These are phyloP conservation scores for Leptarthrus brevirostris DNA, from an alignment of 2,888 invertebrate genomes.

Conservation along the genomic window DNA sequence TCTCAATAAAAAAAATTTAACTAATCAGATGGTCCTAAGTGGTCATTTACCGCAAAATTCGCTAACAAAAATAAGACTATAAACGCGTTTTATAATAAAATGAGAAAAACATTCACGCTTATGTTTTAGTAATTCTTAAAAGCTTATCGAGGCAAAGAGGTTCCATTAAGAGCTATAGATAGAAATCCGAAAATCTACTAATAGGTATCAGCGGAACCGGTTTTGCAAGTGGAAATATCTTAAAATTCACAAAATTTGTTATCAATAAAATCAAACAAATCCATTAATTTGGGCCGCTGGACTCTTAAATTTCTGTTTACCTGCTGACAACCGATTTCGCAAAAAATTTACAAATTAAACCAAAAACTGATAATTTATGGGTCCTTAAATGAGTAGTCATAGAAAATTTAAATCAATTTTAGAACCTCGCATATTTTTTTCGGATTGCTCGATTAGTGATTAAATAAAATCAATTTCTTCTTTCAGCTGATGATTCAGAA, in stretches of 20 bases:
- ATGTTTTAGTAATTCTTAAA: constrained; percentile 1
- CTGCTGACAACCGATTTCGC: background rate
- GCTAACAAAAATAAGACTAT: background rate
- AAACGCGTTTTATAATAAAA: background rate
- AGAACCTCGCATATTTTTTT: too few species aligned
- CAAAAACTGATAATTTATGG: background rate
- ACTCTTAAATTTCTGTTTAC: background rate
- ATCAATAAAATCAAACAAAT: constrained; percentile 25
- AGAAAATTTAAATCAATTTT: background rate
- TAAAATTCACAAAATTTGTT: background rate
- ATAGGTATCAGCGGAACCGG: constrained; percentile 17
- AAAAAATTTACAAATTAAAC: background rate
- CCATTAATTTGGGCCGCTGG: constrained; percentile 19
- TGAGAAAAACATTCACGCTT: background rate
- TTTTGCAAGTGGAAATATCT: constrained; percentile 9
- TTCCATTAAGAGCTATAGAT: constrained; percentile 33
- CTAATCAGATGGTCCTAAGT: background rate
- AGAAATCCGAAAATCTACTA: constrained; percentile 10
- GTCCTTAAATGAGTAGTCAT: background rate
- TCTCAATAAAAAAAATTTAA: background rate
- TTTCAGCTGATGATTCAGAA: constrained; percentile 38
- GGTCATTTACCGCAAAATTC: constrained; percentile 43
- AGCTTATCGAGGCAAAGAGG: background rate
- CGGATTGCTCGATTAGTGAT: too few species aligned
- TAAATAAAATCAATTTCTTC: background rate